These are phyloP conservation scores for Girardia tigrina DNA, from an alignment of 2,888 invertebrate species.

Conservation along the genomic window DNA sequence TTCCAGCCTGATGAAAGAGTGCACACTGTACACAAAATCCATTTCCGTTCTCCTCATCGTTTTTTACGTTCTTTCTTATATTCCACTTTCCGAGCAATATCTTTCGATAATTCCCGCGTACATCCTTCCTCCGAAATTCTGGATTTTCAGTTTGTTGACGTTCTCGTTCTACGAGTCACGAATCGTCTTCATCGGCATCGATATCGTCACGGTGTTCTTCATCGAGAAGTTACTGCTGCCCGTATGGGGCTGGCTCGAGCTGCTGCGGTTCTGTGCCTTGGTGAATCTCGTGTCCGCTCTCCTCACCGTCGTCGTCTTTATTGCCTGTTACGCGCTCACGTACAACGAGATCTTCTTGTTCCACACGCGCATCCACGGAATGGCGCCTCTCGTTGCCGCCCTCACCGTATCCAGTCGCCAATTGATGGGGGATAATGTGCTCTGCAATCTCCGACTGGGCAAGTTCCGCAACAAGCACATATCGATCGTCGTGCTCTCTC, in stretches of 20 bases:
- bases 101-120: constrained; percentile 30
- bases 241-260: constrained; percentile 32
- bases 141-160: constrained; percentile 31
- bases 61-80: constrained; percentile 31
- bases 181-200: constrained; percentile 10
- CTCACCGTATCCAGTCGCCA: constrained; percentile 30
- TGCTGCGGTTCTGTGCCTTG: constrained; percentile 29
- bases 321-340: constrained; percentile 11
- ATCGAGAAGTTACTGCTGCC: constrained; percentile 29
- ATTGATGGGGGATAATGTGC: constrained; percentile 32
- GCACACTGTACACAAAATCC: constrained; percentile 32
- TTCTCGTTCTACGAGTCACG: constrained; percentile 28
- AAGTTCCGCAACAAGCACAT: constrained; percentile 33
- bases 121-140: constrained; percentile 34
- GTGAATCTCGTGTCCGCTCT: constrained; percentile 27
- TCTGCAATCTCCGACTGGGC: constrained; percentile 26
- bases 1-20: constrained; percentile 26
- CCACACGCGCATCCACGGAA: constrained; percentile 31
- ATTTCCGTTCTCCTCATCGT: background rate
- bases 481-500: background rate
- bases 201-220: constrained; percentile 32
- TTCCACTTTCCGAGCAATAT: background rate
- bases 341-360: constrained; percentile 19
- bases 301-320: constrained; percentile 12
- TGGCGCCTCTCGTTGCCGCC: constrained; percentile 29